phyloP scores from a whole-genome alignment of 2,113 vertebrate genomes.

The Proteles cristata region DNA sequence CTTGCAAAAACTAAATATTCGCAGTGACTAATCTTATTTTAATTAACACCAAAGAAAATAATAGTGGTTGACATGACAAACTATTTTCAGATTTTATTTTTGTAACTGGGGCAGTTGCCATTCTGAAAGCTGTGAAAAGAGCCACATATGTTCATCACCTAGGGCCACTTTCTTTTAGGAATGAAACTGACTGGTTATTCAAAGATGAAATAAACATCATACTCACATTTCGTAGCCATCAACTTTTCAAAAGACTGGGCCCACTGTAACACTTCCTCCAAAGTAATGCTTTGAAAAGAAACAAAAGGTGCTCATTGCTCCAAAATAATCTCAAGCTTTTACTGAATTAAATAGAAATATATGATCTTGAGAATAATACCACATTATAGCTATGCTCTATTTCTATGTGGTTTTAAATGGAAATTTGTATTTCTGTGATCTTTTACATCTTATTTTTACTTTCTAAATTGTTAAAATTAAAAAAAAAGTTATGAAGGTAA shows the following conservation, averaged over 20 bases:
- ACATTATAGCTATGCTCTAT: background rate
- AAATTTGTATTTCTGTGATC: background rate
- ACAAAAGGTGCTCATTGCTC: background rate
- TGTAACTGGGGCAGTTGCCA: background rate
- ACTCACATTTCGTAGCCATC: constrained; percentile 84
- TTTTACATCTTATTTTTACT: constrained; percentile 29
- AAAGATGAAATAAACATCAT: background rate
- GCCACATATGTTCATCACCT: background rate
- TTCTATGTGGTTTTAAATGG: background rate
- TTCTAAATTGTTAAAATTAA: background rate
- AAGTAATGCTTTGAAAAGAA: constrained; percentile 77
- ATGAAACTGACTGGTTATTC: background rate
- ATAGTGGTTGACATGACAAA: background rate
- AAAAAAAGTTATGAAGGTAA: background rate
- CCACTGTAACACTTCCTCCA: constrained; percentile 82
- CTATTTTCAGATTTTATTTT: constrained; percentile 60
- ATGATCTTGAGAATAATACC: background rate
- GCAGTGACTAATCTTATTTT: constrained; percentile 70
- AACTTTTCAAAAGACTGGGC: constrained; percentile 83
- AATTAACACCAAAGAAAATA: constrained; percentile 65
- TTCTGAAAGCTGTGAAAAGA: background rate
- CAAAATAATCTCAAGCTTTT: background rate
- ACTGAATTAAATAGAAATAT: background rate
- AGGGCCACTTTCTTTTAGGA: background rate
- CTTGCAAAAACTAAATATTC: constrained; percentile 65